Percentiles rank a stretch among this genome's conserved stretches.
phyloP scores from a whole-genome alignment of 1,140 invertebrate genomes.

The Dermatophagoides farinae region DNA sequence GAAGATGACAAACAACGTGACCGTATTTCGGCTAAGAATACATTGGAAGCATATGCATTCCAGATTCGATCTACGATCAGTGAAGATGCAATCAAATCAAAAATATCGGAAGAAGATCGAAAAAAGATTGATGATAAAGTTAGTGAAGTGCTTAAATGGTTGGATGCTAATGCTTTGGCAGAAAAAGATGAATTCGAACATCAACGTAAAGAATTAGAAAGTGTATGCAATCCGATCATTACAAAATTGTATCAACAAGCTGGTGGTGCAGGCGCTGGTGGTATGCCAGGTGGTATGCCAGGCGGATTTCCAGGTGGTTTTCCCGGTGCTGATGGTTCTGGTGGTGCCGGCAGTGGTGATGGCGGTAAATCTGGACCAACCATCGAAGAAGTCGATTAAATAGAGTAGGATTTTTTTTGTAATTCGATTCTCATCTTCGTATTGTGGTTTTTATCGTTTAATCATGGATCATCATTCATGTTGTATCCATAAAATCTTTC shows the following conservation, averaged over 20 bases:
- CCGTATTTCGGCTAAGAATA: constrained; percentile 43
- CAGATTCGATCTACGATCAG: constrained; percentile 47
- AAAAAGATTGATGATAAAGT: constrained; percentile 70
- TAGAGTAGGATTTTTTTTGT: no score
- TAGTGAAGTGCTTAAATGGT: constrained; percentile 78
- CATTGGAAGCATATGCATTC: constrained; percentile 36
- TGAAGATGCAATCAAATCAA: constrained; percentile 34
- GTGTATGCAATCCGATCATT: constrained; percentile 29
- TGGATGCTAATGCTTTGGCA: constrained; percentile 63
- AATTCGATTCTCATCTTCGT: no score
- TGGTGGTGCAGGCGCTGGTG: constrained; percentile 23
- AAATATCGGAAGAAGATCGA: constrained; percentile 59
- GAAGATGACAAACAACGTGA: constrained; percentile 75
- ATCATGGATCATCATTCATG: no score
- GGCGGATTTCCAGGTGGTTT: constrained; percentile 16
- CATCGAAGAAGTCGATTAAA: constrained; percentile 35
- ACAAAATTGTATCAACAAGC: constrained; percentile 29
- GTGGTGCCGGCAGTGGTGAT: constrained; percentile 1
- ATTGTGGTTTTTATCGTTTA: no score
- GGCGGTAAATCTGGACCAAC: constrained; percentile 27
- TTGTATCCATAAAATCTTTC: no score
- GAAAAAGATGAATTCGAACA: constrained; percentile 86
- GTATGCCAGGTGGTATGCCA: constrained; percentile 18
- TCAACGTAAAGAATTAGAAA: constrained; percentile 46
- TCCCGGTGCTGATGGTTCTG: neutral